Evolutionary conservation across 2,888 invertebrate species (phyloP), one percentile per base, ranked within the genome.

Genomic region (Agrochola lota): DNA sequence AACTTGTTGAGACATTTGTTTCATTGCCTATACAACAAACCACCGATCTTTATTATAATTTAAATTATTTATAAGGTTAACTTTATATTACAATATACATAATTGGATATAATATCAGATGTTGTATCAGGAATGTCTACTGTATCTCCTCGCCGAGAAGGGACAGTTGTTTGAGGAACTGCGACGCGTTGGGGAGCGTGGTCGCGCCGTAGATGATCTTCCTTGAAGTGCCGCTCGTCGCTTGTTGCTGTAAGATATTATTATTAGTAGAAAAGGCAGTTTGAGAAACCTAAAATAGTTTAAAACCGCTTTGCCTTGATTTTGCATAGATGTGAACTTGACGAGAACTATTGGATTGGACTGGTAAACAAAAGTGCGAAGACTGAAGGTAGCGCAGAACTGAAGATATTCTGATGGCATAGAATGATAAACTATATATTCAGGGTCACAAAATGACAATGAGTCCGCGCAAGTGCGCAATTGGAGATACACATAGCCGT

Each of bases 201-300:
- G 99, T 99, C 80, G 99, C 98, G 60, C 99, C 99, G 93, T 99
- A 99, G 74, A 99, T 98, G 81, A 99, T 98, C 92, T 98, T 98
- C 93, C 98, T 98, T 20, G 97, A 95, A 77, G 97, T 97, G 66
- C 98, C 98, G 83, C 97, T 97, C 15, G 97, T 97, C 11, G 95
- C 95, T 93, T 95, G 96, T 97, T 98, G 98, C 97, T 98, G 94
- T 70, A 97, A 97, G 91, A 68, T 69, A 68, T 63, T 23, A 60
- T 26, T 78, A 43, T 66, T 64, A 52, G 35, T 57, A 76, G 26
- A 20, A 35, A 67, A 62, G 2, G 26, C 1, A 52, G 23, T 43
- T n/a, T 30, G 43, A 12, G 35, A 17, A 4, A 57, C 30, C 11
- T 15, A 20, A n/a, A n/a, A 35, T 20, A 1, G 11, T 30, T 12